Evolutionary conservation across 2,797 vertebrate genomes (phyloP), one percentile per base, ranked within the genome.

Genomic region (Melanotaenia trifasciata): DNA sequence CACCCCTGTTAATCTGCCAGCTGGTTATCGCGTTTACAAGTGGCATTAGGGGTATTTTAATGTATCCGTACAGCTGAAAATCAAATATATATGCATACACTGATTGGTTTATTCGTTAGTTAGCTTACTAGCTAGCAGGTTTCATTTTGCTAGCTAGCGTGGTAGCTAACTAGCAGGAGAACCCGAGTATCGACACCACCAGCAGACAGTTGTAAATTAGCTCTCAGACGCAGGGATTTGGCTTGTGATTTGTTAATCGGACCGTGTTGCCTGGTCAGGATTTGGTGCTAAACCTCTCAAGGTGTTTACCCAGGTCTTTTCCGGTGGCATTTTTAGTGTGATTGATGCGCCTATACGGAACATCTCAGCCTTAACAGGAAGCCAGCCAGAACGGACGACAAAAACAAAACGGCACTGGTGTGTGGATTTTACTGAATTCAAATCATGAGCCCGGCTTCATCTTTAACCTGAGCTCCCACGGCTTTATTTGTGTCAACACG

Each of bases 121-220:
- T 90, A 90, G 89, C 90, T 63, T 38, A 3, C 62, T 62, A 72
- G 85, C 80, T 90, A 89, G 76, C 81, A 64, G 78, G 58, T 77
- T 84, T 80, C 76, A 20, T 64, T 66, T 68, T 51, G 89, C 85
- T 87, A 88, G 84, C 87, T 89, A 86, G 86, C 84, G 74, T 51
- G 72, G 78, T 20, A 63, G 90, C 90, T 91, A 89, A 84, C 86
- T 80, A 89, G 85, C 85, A 38, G 60, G 43, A 77, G 76, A 74
- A 70, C 72, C 62, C 72, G 40, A 73, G 75, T 63, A 71, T 83
- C 82, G 78, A 66, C 36, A 56, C 58, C 16, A 47, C 67, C 45
- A 76, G 53, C 47, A 35, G 70, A 74, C 73, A 80, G 69, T 38
- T 63, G 24, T 45, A 2, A 64, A 69, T 51, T 72, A 35, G 74